Conservation (phyloP, 2,797 vertebrate genomes). For the Gypaetus barbatus region DNA sequence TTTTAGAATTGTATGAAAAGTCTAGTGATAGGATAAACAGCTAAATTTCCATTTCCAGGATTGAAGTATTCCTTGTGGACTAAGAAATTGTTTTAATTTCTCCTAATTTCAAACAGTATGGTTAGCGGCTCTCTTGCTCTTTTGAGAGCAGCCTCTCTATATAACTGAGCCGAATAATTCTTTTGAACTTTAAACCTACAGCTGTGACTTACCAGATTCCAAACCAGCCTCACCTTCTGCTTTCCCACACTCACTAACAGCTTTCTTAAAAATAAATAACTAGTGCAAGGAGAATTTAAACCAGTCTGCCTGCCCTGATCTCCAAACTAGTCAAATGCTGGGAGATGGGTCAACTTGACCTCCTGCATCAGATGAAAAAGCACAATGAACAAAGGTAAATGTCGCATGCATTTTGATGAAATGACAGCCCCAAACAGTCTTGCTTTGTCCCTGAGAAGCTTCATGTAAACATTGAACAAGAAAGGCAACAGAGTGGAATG, state of each 20-base stretch:
- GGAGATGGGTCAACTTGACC: background rate
- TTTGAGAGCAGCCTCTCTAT: background rate
- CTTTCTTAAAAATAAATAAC: background rate
- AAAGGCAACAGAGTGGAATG: background rate
- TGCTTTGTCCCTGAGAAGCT: constrained; percentile 14
- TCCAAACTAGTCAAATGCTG: background rate
- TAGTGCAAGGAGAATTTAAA: background rate
- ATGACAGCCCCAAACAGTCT: background rate
- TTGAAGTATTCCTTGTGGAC: background rate
- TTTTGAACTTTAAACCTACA: background rate
- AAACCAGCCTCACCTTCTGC: background rate
- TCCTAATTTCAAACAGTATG: background rate
- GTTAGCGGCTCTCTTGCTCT: background rate
- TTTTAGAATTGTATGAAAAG: background rate
- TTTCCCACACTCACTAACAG: background rate
- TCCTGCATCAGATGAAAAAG: background rate
- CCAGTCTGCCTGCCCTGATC: background rate
- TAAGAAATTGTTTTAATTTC: background rate
- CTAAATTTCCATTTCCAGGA: background rate
- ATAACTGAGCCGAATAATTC: background rate
- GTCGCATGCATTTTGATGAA: background rate
- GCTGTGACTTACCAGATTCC: background rate
- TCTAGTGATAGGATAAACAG: background rate
- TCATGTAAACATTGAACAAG: constrained; percentile 23
- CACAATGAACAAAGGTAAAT: background rate